phyloP scores from a whole-genome alignment of 2,797 vertebrate genomes.

The Mallotus villosus region DNA sequence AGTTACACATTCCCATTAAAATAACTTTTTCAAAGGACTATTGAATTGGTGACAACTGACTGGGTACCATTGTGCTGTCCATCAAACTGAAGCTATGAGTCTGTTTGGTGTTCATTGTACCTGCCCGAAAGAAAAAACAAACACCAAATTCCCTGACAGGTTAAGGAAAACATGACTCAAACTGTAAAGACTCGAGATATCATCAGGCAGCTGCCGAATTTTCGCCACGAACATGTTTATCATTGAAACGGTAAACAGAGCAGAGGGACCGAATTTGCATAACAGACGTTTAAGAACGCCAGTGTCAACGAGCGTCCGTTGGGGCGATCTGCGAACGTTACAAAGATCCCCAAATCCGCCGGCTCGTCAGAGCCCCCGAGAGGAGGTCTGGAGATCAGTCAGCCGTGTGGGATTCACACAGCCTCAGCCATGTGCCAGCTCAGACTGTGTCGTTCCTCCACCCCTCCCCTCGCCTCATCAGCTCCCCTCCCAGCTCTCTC shows the following conservation, averaged over 20 bases:
- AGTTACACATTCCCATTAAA: slow-evolving; percentile 29
- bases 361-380: too few relatives aligned
- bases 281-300: slow-evolving; percentile 29
- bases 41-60: too few relatives aligned
- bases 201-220: slow-evolving; percentile 22
- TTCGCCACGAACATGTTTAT: slow-evolving; percentile 40
- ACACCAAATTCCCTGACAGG: neutral
- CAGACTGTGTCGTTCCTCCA: neutral
- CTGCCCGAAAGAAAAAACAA: neutral
- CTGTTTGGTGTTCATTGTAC: neutral
- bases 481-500: neutral
- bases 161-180: neutral
- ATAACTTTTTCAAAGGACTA: neutral
- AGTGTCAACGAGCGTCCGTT: slow-evolving; percentile 2
- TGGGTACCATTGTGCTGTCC: neutral
- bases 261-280: slow-evolving; percentile 26
- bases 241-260: slow-evolving; percentile 23
- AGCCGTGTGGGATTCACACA: too few relatives aligned
- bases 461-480: too few relatives aligned
- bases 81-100: neutral
- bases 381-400: too few relatives aligned
- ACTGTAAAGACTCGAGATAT: neutral
- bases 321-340: neutral
- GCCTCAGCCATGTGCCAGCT: too few relatives aligned
- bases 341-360: neutral